Conservation (phyloP, 2,113 vertebrate genomes). For the Otus sunia region DNA sequence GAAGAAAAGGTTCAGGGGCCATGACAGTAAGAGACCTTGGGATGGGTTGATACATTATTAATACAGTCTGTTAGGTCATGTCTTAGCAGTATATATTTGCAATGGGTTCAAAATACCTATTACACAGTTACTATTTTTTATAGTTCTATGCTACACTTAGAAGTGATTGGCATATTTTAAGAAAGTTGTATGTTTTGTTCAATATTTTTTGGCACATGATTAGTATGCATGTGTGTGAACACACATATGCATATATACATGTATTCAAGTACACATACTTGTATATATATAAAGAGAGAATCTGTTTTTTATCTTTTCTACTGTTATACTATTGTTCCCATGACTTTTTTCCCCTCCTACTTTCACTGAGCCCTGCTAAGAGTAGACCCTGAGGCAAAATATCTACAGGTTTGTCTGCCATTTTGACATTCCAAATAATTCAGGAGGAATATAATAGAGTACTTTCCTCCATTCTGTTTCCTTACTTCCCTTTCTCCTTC, state of each 20-base stretch:
- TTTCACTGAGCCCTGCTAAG: not conserved
- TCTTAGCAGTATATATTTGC: not conserved
- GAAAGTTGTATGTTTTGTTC: not conserved
- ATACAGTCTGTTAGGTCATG: not conserved
- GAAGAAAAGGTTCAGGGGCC: not conserved
- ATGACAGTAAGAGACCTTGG: not conserved
- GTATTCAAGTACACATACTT: rapidly evolving
- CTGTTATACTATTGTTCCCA: not conserved
- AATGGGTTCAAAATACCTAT: not conserved
- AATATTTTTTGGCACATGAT: rapidly evolving
- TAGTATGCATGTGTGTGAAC: not conserved
- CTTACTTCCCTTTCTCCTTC: not conserved
- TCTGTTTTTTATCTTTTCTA: not conserved
- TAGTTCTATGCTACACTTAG: not conserved
- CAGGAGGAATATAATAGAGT: not conserved
- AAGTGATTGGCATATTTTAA: not conserved
- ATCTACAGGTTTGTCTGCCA: not conserved
- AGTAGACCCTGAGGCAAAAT: not conserved
- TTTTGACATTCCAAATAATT: not conserved
- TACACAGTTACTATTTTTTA: not conserved
- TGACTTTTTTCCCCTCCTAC: not conserved
- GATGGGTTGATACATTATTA: not conserved
- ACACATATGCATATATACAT: too few relatives aligned
- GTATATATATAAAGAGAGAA: rapidly evolving
- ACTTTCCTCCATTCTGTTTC: not conserved